These are phyloP conservation scores for Otis tarda DNA, from an alignment of 2,113 vertebrate species.

Conservation along the genomic window DNA sequence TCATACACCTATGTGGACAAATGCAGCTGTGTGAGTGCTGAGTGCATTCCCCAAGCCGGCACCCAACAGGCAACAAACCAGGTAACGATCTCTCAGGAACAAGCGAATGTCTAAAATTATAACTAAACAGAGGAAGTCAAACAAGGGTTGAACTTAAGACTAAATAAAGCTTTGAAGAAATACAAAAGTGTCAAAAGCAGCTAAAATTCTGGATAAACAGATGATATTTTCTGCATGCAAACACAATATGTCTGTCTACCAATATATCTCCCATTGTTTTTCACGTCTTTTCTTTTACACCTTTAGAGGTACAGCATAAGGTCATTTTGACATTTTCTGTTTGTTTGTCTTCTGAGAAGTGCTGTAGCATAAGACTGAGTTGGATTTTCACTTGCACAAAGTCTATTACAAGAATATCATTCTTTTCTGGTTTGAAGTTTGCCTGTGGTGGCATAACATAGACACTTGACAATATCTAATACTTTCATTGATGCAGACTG, in stretches of 20 bases:
- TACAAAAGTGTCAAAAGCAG: slow-evolving; percentile 28
- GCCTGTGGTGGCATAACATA: neutral
- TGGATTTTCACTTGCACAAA: neutral
- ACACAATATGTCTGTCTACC: neutral
- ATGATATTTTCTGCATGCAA: neutral
- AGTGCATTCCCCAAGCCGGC: neutral
- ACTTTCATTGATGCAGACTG: neutral
- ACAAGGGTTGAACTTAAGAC: neutral
- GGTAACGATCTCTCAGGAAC: neutral
- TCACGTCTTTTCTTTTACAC: neutral
- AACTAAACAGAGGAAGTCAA: neutral
- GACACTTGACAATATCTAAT: neutral
- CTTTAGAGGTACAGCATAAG: neutral
- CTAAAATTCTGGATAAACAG: slow-evolving; percentile 2
- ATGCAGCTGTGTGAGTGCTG: slow-evolving; percentile 63
- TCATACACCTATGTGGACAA: slow-evolving; percentile 67
- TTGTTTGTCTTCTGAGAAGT: neutral
- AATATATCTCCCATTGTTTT: neutral
- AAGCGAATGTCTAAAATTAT: neutral
- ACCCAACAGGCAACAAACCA: neutral
- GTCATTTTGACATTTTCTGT: neutral
- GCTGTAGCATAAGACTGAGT: neutral
- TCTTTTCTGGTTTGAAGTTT: neutral
- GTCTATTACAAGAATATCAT: neutral
- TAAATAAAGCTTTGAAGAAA: neutral